phyloP scores from a whole-genome alignment of 2,113 vertebrate genomes.

The Albula glossodonta region DNA sequence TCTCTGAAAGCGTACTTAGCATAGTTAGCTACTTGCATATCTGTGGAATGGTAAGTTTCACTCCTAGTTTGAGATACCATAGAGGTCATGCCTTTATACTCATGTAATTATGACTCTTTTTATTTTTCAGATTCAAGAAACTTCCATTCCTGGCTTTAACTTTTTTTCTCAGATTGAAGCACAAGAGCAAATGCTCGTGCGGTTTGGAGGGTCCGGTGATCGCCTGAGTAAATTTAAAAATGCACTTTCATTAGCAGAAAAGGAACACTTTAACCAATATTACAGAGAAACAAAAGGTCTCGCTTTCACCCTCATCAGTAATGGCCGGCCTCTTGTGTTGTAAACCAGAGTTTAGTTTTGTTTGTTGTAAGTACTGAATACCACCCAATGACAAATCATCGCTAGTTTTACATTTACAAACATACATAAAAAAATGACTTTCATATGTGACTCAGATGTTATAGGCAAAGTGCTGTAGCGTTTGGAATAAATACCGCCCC shows the following conservation, averaged over 20 bases:
- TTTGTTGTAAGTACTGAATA: not conserved
- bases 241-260: too few species aligned
- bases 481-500: not conserved
- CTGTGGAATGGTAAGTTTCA: not conserved
- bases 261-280: too few species aligned
- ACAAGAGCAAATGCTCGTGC: too few species aligned
- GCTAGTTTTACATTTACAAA: too few species aligned
- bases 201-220: too few species aligned
- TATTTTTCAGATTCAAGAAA: too few species aligned
- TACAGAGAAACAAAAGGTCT: too few species aligned
- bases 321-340: not conserved
- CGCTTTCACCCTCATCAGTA: not conserved
- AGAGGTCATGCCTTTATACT: not conserved
- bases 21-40: not conserved
- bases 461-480: not conserved
- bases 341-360: not conserved
- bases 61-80: not conserved
- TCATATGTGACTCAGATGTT: not conserved
- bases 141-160: too few species aligned
- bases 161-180: too few species aligned
- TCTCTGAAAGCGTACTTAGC: not conserved
- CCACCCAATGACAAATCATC: not conserved
- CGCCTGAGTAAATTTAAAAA: too few species aligned
- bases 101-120: conserved; percentile 5
- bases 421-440: not conserved